Evolutionary conservation across 2,113 vertebrate species (phyloP), one percentile per base, ranked within the genome.

Genomic region (Potamarius usumacintae): DNA sequence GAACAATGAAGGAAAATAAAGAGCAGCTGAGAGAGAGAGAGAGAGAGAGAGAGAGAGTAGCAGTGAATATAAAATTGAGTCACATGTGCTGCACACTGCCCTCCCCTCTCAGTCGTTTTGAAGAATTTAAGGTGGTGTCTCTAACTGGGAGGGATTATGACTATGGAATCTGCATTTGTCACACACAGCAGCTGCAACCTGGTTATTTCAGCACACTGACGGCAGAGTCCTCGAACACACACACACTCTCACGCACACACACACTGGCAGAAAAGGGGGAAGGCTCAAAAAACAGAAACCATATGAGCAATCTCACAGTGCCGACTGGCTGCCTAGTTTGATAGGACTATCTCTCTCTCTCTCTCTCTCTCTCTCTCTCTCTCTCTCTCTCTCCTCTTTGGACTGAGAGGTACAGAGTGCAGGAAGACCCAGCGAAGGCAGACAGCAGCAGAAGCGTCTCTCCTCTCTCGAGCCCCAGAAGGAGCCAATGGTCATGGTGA

Each of bases 121-220:
- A 90, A 89, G 85, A 90, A 90, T 91, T 71, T 88, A 83, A 91
- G 90, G 90, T 88, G 89, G 90, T 88, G 90, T 90, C 88, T 89
- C n/a, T 69, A 65, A 85, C 77, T 90, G 71, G 87, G 88, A 88
- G 82, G 82, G 90, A 91, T 91, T 90, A 91, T 30, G 85, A 74
- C 89, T 88, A 69, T 90, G 90, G 90, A 91, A 90, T 91, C 90
- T 91, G 90, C 90, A 90, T 91, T 91, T 91, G 90, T 90, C 90
- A 91, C 89, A 90, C 83, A 87, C 78, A 63, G 87, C 90, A 91
- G 90, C 90, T 91, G 90, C 90, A 90, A 89, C 89, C 89, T 89
- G 90, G 85, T 91, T 91, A 88, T 89, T 89, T 91, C 88, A 89
- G 88, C 85, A 85, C 74, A 78, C 72, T 69, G 86, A 87, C 87